A percentile compares a stretch with the other conserved stretches of the same genome.
Conservation (phyloP, 2,797 vertebrate species). For the Microhierax caerulescens region DNA sequence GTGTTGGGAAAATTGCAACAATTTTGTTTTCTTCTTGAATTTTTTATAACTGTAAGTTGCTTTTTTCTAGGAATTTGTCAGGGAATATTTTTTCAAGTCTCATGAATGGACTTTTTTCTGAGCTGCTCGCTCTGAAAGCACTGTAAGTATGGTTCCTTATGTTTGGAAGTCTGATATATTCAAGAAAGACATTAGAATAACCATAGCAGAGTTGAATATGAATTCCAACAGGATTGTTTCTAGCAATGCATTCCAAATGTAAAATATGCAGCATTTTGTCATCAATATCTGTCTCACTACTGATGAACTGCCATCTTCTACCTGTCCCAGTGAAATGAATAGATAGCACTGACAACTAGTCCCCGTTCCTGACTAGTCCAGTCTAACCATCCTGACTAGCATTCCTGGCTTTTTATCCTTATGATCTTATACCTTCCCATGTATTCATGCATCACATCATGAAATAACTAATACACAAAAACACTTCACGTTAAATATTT, state of each 20-base stretch:
- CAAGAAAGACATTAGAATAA: background rate
- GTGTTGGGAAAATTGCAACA: background rate
- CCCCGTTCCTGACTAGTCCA: background rate
- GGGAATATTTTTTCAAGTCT: slow-evolving; percentile 93
- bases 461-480: background rate
- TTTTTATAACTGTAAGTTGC: background rate
- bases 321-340: background rate
- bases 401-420: fast-evolving
- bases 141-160: slow-evolving; percentile 80
- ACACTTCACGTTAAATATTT: background rate
- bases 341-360: background rate
- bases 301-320: background rate
- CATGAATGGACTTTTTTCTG: slow-evolving; percentile 83
- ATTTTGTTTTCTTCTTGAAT: background rate
- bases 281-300: background rate
- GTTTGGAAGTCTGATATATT: background rate
- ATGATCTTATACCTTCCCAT: background rate
- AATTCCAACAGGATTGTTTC: background rate
- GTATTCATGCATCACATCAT: background rate
- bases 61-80: slow-evolving; percentile 84
- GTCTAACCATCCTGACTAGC: background rate
- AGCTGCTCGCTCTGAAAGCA: slow-evolving; percentile 83
- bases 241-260: background rate
- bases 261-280: background rate
- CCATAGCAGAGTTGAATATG: background rate